A percentile compares a stretch with the other conserved stretches of the same genome.
These are phyloP conservation scores for Meandrina meandrites DNA, from an alignment of 92 coral and sea anemone genomes.

Conservation along the genomic window DNA sequence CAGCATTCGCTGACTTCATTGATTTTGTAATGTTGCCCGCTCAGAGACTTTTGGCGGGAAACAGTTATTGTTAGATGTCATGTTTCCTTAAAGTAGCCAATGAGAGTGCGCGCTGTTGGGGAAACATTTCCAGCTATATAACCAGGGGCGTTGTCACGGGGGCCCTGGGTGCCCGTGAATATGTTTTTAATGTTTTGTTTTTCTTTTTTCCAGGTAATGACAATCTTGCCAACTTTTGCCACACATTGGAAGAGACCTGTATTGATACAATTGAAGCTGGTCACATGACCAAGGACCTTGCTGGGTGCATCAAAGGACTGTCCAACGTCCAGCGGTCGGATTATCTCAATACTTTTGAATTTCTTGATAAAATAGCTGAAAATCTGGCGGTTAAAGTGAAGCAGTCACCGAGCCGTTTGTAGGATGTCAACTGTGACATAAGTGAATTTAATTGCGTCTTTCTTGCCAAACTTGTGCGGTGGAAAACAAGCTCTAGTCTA, in stretches of 20 bases:
- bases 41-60: no score
- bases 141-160: no score
- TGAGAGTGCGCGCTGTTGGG: no score
- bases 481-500: background rate
- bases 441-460: background rate
- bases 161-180: no score
- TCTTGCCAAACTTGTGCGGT: background rate
- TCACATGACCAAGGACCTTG: conserved; percentile 93
- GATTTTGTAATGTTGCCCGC: no score
- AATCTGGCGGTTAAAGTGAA: conserved; percentile 53
- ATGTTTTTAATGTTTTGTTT: background rate
- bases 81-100: no score
- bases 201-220: conserved; percentile 65
- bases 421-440: background rate
- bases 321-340: conserved; percentile 81
- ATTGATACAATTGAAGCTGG: conserved; percentile 93
- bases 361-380: conserved; percentile 90
- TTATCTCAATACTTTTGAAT: conserved; percentile 94
- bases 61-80: no score
- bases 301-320: conserved; percentile 92
- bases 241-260: conserved; percentile 81
- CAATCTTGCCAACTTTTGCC: conserved; percentile 74
- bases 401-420: conserved; percentile 30
- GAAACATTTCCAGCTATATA: no score
- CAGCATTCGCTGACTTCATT: no score